Evolutionary conservation across 2,888 invertebrate genomes (phyloP), one percentile per base, ranked within the genome.

Genomic region (Oscheius sp.): DNA sequence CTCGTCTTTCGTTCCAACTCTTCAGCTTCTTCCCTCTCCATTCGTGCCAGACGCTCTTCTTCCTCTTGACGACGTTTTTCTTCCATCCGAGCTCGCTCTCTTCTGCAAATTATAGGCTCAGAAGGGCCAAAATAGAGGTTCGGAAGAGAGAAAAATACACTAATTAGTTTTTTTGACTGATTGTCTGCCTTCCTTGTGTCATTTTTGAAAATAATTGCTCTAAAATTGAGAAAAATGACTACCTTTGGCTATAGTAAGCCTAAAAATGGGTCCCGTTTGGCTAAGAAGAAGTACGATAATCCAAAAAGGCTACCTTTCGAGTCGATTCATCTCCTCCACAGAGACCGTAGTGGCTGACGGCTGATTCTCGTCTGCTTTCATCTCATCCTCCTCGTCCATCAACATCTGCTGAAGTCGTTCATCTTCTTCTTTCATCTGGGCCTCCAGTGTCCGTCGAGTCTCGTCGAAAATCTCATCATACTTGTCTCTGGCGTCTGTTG

Each of bases 391-490:
- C 39, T 77, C 77, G 58, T 77, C 77, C 15, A 71, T 72, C 46
- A 77, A 37, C 72, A 75, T 72, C 48, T 73, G 69, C 50, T 61
- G 31, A n/a, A 68, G 23, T 66, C 75, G 69, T 50, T 73, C 75
- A 42, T 75, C 72, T 52, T 77, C 77, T 53, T 77, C 75, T 31
- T 66, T 55, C 77, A 77, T 77, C 45, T 77, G 75, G 25, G 70
- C 72, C 55, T 76, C 74, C 58, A 77, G 52, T 69, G 74, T 70
- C 33, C 58, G 71, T 20, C 76, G 64, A 1, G 76, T 74, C 37
- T 71, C 74, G 34, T 73, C 76, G 50, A 74, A 77, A 6, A 69
- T 74, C 34, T 70, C 66, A 29, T 74, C 76, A 57, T 70, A 71
- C 67, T 37, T 61, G 25, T 61, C 61, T 6, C 45, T 25, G 31